A percentile compares a stretch with the other conserved stretches of the same genome.
Evolutionary conservation across 2,113 vertebrate species (phyloP).

Genomic region (Heliornis fulica): DNA sequence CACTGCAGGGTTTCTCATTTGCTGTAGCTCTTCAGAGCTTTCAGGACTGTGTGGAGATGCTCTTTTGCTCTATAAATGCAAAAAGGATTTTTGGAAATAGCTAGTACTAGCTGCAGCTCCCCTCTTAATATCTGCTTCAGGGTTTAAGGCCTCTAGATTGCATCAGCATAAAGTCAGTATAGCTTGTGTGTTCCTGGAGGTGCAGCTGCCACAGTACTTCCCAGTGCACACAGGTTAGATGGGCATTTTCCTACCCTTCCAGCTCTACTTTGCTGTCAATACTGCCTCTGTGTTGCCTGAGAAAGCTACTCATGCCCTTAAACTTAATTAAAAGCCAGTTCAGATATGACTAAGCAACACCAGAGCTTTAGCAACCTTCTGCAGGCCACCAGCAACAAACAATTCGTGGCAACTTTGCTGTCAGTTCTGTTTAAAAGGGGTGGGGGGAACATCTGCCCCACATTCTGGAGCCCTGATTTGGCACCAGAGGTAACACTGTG

Average conservation of each 20-base stretch:
- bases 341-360: neutral
- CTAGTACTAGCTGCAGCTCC: neutral
- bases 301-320: neutral
- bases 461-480: neutral
- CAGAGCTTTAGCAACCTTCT: neutral
- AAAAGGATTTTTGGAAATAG: neutral
- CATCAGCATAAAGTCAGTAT: neutral
- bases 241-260: neutral
- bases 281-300: neutral
- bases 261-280: neutral
- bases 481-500: neutral
- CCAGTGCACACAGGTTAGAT: neutral
- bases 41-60: neutral
- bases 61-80: neutral
- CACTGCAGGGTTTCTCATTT: neutral
- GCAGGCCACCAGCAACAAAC: neutral
- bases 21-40: neutral
- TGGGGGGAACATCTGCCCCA: fast-evolving
- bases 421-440: neutral
- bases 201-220: neutral
- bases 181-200: neutral
- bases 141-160: neutral
- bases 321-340: neutral
- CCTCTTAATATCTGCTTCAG: neutral
- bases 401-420: neutral